Base-by-base conservation (phyloP, 2,888 invertebrate genomes). In the Tiphia femorata region DNA sequence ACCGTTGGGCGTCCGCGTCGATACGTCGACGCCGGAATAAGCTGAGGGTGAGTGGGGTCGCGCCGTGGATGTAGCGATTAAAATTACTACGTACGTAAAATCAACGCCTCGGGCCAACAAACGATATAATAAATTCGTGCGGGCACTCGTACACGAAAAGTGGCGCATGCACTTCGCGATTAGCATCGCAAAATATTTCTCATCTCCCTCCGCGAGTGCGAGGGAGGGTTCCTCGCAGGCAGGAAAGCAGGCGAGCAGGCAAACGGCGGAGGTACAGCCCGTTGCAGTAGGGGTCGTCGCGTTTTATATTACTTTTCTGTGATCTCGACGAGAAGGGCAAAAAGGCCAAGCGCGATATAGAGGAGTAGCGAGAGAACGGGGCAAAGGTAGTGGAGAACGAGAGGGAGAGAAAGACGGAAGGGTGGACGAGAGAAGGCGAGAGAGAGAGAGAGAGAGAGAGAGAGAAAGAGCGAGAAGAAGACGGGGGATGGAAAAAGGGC, bases 231-330 rank as follows among this genome's bases (percentile, higher is more conserved):
- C 27, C 46, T 47, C 42, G 55, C 41, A 49, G 49, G 40, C 43
- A n/a, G 40, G 38, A 43, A 27, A 41, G 33, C 33, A n/a, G n/a
- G n/a, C n/a, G n/a, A n/a, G n/a, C n/a, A n/a, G n/a, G n/a, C n/a
- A n/a, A n/a, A n/a, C n/a, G n/a, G n/a, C 8, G 17, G 47, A 46
- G n/a, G 33, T 6, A 19, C 38, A 41, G 44, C 17, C 44, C 30
- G 16, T 3, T 12, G 10, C 30, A 10, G 38, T 12, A 44, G 16
- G 42, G 49, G 27, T 38, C 48, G 57, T 37, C 49, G 52, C 48
- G 54, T 65, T 68, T 69, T 64, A 66, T 62, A 68, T 72, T 70
- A 58, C 68, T 63, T 63, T 63, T 55, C 61, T 64, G 55, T 67
- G 69, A 73, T 73, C 72, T 63, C 55, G 25, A 49, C 50, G 52